Evolutionary conservation across 2,797 vertebrate genomes (phyloP).

Genomic region (Chelon auratus): DNA sequence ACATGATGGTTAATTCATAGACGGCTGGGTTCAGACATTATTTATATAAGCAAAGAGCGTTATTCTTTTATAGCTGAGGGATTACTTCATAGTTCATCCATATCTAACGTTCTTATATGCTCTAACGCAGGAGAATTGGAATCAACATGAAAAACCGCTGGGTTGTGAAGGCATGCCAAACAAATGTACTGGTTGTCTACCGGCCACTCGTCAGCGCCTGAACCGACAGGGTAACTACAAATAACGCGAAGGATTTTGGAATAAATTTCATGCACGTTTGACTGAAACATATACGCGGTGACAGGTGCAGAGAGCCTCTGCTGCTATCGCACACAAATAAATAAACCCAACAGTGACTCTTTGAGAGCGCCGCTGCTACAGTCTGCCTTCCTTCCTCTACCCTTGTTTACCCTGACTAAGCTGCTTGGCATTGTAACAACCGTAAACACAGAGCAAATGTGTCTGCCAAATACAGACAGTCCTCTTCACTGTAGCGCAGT

Average conservation of each 20-base stretch:
- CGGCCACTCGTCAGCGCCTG: slow-evolving; percentile 2
- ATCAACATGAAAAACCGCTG: slow-evolving; percentile 31
- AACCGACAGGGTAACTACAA: slow-evolving; percentile 4
- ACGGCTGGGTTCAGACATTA: slow-evolving; percentile 44
- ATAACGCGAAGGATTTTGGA: slow-evolving; percentile 6
- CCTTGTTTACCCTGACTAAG: slow-evolving; percentile 64
- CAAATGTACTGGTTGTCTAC: slow-evolving; percentile 23
- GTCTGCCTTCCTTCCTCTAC: slow-evolving; percentile 46
- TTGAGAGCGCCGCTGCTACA: slow-evolving; percentile 54
- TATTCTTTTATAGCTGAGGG: slow-evolving; percentile 19
- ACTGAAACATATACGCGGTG: slow-evolving; percentile 29
- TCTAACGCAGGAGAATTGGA: slow-evolving; percentile 26
- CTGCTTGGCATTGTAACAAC: slow-evolving; percentile 67
- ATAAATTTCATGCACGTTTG: slow-evolving; percentile 20
- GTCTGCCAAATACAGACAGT: slow-evolving; percentile 55
- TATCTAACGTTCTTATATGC: slow-evolving; percentile 35
- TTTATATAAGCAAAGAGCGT: slow-evolving; percentile 39
- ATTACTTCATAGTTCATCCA: slow-evolving; percentile 40
- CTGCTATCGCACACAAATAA: slow-evolving; percentile 27
- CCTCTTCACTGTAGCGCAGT: slow-evolving; percentile 13
- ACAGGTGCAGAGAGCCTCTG: slow-evolving; percentile 29
- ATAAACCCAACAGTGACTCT: slow-evolving; percentile 41
- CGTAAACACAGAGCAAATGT: slow-evolving; percentile 66
- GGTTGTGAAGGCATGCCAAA: slow-evolving; percentile 28
- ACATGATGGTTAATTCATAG: slow-evolving; percentile 57